These are phyloP conservation scores for Garrulus glandarius DNA, from an alignment of 2,797 vertebrate species.

Conservation along the genomic window DNA sequence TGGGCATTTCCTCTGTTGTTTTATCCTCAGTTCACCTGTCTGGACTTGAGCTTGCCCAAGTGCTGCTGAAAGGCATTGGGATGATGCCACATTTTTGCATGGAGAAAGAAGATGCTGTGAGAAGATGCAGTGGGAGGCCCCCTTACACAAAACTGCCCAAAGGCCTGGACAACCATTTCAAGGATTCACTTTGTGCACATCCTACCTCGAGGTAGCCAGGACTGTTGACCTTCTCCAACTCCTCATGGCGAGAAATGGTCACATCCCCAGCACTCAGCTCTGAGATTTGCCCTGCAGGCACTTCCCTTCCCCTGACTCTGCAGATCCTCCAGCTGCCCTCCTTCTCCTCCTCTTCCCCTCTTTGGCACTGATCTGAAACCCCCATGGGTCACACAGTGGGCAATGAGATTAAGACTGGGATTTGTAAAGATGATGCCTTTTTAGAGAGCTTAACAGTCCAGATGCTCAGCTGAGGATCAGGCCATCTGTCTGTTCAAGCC, in stretches of 20 bases:
- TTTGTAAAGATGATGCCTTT: constrained; percentile 58
- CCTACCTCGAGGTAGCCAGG: neutral
- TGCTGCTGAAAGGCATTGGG: neutral
- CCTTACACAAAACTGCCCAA: neutral
- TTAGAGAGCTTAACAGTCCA: constrained; percentile 46
- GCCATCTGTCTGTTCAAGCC: constrained; percentile 31
- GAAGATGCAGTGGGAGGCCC: neutral
- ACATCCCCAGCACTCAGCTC: neutral
- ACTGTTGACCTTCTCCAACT: neutral
- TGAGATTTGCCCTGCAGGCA: neutral
- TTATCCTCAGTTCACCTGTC: neutral
- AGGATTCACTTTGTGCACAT: neutral
- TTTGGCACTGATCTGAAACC: constrained; percentile 13
- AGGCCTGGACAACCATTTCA: neutral
- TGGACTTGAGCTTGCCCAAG: neutral
- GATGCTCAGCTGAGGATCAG: constrained; percentile 46
- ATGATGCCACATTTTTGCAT: rapidly evolving
- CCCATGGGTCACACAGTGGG: constrained; percentile 18
- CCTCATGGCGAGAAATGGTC: rapidly evolving
- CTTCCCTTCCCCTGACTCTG: neutral
- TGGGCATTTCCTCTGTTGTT: neutral
- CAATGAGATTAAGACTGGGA: constrained; percentile 40
- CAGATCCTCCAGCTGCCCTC: neutral
- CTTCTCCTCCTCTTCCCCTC: neutral
- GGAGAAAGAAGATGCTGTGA: neutral